Conservation (phyloP, 2,797 vertebrate species). For the Tangara arthus region DNA sequence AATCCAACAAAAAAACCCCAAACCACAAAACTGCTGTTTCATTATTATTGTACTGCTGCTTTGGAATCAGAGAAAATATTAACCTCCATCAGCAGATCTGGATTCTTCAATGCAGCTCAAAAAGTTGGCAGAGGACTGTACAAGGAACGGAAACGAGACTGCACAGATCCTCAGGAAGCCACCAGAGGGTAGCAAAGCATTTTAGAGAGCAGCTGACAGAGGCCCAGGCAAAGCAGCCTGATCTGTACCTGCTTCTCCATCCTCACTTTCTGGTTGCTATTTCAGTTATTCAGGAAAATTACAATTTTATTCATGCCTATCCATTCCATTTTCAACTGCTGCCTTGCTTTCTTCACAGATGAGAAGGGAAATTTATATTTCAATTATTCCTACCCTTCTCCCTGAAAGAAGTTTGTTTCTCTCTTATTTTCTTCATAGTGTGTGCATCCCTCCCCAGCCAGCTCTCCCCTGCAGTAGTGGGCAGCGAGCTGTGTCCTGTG, state of each 20-base stretch:
- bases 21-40: neutral
- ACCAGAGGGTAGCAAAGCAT: constrained; percentile 75
- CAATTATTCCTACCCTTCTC: neutral
- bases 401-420: neutral
- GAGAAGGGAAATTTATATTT: neutral
- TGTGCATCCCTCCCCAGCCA: neutral
- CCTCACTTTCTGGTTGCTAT: neutral
- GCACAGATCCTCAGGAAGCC: constrained; percentile 36
- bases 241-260: neutral
- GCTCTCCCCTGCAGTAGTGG: neutral
- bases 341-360: neutral
- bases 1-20: no score
- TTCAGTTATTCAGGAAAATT: neutral
- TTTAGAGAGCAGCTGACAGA: neutral
- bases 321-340: neutral
- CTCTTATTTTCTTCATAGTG: neutral
- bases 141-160: neutral
- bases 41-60: neutral
- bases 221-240: neutral
- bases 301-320: neutral
- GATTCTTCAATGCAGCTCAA: neutral
- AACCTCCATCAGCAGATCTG: neutral
- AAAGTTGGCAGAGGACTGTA: neutral
- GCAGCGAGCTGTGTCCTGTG: accelerated
- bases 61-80: neutral